Evolutionary conservation across 2,113 vertebrate species (phyloP), one percentile per base, ranked within the genome.

Genomic region (Taxidea taxus): DNA sequence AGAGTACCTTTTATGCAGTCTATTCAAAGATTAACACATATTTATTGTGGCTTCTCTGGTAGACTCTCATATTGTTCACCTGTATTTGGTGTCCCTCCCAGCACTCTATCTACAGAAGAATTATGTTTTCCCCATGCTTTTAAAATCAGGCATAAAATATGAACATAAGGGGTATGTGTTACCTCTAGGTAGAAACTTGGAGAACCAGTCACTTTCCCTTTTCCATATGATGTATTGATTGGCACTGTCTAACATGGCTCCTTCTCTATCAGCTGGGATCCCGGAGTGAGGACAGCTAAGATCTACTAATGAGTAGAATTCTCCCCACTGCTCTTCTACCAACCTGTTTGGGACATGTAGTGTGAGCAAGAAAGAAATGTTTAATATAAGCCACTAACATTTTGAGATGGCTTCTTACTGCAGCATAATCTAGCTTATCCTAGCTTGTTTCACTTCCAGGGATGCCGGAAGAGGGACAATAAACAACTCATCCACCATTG

Each of bases 81-180:
- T 9, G 44, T 34, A 89, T 9, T 92, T 23, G 2, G 27, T 78
- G 23, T 75, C 49, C 39, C 15, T 44, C 5, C 9, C 8, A 74
- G 12, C 23, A 74, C 4, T 44, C 70, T 89, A 58, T 18, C 3
- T 90, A 93, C 7, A 81, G 42, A 66, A 84, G 7, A 29, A 80
- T 66, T 90, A 75, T 54, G 75, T 1, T 66, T 68, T 37, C 51
- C 51, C 39, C 7, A 62, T 3, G 11, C 21, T 12, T 87, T 95
- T 70, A 80, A 91, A 96, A 97, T 89, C 42, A 82, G 51, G 13
- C 31, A 54, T 91, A 83, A 90, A 91, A 87, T 92, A 49, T 49
- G 29, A 95, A 49, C 42, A 81, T 12, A 90, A 87, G 54, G 81
- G 39, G 6, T 37, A 80, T 42, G 3, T 87, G 49, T 70, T 31